A percentile compares a stretch with the other conserved stretches of the same genome.
Conservation (phyloP, 1,140 invertebrate species). For the Drosophila parabipectinata region DNA sequence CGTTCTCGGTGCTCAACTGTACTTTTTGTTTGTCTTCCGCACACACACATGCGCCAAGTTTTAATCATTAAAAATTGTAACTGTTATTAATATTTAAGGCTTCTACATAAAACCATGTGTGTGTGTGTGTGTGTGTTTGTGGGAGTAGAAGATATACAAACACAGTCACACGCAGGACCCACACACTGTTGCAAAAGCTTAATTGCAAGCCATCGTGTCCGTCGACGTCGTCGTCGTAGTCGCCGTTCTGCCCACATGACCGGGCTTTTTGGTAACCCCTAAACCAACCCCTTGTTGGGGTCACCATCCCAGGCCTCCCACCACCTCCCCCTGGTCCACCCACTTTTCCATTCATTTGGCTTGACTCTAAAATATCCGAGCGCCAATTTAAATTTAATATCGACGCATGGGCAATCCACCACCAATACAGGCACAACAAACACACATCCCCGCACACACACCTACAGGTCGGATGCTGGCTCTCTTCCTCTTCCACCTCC, state of each 20-base stretch:
- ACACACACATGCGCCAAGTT: conserved; percentile 66
- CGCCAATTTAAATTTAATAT: conserved; percentile 83
- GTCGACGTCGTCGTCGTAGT: conserved; percentile 18
- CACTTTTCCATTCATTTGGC: conserved; percentile 8
- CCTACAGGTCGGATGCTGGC: conserved; percentile 16
- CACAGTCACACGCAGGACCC: neutral
- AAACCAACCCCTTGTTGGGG: conserved; percentile 1
- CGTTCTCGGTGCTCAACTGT: conserved; percentile 62
- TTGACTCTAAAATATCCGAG: conserved; percentile 74
- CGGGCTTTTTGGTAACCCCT: conserved; percentile 1
- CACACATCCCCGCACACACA: conserved; percentile 26
- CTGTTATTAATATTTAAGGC: conserved; percentile 82
- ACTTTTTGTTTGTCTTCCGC: conserved; percentile 52
- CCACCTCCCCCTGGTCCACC: conserved; percentile 6
- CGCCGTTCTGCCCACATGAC: conserved; percentile 20
- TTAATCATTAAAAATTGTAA: conserved; percentile 83
- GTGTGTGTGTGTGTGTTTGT: neutral
- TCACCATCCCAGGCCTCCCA: conserved; percentile 11
- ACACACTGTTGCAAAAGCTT: conserved; percentile 51
- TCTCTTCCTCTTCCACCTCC: conserved; percentile 4
- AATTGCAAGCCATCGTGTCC: conserved; percentile 73
- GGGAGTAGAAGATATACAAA: conserved; percentile 6
- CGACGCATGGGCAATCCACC: conserved; percentile 67
- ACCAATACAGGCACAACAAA: conserved; percentile 31
- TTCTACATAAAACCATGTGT: conserved; percentile 50